Percentiles rank a stretch among this genome's conserved stretches.
These are phyloP conservation scores for Metellina segmentata DNA, from an alignment of 2,888 invertebrate genomes.

Conservation along the genomic window DNA sequence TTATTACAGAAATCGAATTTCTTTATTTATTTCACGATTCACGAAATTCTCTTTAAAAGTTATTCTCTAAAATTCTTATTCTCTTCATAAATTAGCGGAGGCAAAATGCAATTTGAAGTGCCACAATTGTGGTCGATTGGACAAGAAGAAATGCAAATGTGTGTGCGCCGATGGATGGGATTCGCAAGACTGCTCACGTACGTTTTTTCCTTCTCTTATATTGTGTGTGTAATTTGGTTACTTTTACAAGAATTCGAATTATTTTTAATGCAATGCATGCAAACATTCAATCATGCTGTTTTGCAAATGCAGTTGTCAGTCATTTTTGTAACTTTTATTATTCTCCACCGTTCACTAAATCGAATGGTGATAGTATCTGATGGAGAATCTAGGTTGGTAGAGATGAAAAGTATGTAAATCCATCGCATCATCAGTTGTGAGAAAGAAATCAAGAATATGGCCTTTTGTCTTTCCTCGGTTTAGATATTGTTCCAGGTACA, in stretches of 20 bases:
- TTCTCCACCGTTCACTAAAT: neutral
- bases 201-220: constrained; percentile 1
- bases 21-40: too few relatives aligned
- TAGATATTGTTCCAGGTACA: too few relatives aligned
- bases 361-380: neutral
- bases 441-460: too few relatives aligned
- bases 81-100: neutral
- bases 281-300: neutral
- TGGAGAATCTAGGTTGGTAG: neutral
- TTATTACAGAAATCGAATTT: too few relatives aligned
- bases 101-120: constrained; percentile 62
- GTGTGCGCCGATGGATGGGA: constrained; percentile 68
- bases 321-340: neutral
- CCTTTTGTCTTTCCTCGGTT: too few relatives aligned
- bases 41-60: neutral
- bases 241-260: neutral
- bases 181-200: constrained; percentile 63
- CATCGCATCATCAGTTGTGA: too few relatives aligned
- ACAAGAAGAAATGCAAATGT: constrained; percentile 30
- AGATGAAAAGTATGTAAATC: too few relatives aligned
- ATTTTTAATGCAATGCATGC: neutral
- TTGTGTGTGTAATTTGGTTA: neutral
- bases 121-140: constrained; percentile 59
- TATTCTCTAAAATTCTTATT: too few relatives aligned
- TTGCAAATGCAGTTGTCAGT: neutral